Conservation (phyloP, 2,888 invertebrate genomes). For the Magallana nippona region DNA sequence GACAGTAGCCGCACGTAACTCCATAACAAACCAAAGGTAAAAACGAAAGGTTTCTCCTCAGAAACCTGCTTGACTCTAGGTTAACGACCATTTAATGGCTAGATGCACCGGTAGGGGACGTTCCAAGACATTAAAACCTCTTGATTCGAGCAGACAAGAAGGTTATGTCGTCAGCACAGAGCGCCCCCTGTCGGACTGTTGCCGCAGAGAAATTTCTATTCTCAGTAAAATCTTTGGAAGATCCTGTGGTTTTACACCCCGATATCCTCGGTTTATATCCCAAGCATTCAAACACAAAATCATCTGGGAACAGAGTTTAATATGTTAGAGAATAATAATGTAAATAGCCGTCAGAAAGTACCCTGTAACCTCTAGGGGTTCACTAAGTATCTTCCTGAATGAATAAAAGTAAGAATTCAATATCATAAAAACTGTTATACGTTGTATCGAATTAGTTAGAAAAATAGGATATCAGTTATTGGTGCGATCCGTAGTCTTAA, state of each 20-base stretch:
- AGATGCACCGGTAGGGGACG: constrained; percentile 10
- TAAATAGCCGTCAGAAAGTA: constrained; percentile 8
- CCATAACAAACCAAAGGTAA: constrained; percentile 25
- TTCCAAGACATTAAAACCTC: constrained; percentile 21
- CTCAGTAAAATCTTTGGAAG: neutral
- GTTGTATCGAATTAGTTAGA: no score
- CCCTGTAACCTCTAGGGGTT: neutral
- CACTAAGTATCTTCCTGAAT: neutral
- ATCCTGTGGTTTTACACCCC: neutral
- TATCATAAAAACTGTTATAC: neutral
- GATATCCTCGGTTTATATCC: neutral
- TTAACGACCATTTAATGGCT: constrained; percentile 30
- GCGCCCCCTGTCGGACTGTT: constrained; percentile 18
- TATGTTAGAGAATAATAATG: neutral
- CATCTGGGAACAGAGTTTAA: constrained; percentile 4
- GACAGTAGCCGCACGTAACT: neutral
- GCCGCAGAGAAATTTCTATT: neutral
- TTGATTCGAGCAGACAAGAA: constrained; percentile 24
- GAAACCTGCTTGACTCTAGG: constrained; percentile 16
- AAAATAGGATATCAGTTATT: no score
- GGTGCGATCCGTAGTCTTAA: no score
- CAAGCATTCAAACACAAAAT: neutral
- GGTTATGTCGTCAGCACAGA: constrained; percentile 2
- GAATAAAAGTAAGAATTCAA: neutral
- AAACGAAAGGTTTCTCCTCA: neutral